phyloP scores from a whole-genome alignment of 2,888 invertebrate genomes.

The Esperia sulphurella region DNA sequence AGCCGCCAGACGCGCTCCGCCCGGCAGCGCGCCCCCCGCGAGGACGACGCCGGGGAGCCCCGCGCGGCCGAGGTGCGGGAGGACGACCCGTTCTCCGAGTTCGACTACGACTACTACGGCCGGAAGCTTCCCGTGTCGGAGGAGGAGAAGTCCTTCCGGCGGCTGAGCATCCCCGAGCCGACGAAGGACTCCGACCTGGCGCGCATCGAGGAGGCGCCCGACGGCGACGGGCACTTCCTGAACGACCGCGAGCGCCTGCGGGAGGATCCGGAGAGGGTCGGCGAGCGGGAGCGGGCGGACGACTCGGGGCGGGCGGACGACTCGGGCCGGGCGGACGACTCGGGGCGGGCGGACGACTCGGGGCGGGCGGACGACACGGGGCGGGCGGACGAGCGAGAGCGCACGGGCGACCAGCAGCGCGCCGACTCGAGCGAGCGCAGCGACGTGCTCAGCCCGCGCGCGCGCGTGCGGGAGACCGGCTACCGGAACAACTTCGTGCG shows the following conservation, averaged over 20 bases:
- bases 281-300: slow-evolving; percentile 9
- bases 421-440: slow-evolving; percentile 35
- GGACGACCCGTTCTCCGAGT: slow-evolving; percentile 41
- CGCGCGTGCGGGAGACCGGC: slow-evolving; percentile 50
- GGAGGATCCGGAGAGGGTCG: slow-evolving; percentile 20
- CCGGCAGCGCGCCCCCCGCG: too few relatives aligned
- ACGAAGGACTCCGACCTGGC: slow-evolving; percentile 54
- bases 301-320: slow-evolving; percentile 24
- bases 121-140: slow-evolving; percentile 52
- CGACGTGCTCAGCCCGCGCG: slow-evolving; percentile 51
- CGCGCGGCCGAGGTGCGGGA: slow-evolving; percentile 4
- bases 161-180: slow-evolving; percentile 53
- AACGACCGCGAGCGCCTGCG: slow-evolving; percentile 50
- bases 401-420: slow-evolving; percentile 26
- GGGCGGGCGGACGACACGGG: slow-evolving; percentile 22
- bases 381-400: slow-evolving; percentile 27
- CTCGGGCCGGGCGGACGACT: slow-evolving; percentile 21
- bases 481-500: slow-evolving; percentile 56
- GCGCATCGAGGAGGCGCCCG: slow-evolving; percentile 39
- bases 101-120: slow-evolving; percentile 63
- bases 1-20: slow-evolving; percentile 45
- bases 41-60: slow-evolving; percentile 23
- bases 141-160: slow-evolving; percentile 52
- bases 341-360: slow-evolving; percentile 27
- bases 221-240: slow-evolving; percentile 37